Evolutionary conservation across 37 sponge, comb jelly and placozoan species (phyloP).

Genomic region (Eunapius fragilis): DNA sequence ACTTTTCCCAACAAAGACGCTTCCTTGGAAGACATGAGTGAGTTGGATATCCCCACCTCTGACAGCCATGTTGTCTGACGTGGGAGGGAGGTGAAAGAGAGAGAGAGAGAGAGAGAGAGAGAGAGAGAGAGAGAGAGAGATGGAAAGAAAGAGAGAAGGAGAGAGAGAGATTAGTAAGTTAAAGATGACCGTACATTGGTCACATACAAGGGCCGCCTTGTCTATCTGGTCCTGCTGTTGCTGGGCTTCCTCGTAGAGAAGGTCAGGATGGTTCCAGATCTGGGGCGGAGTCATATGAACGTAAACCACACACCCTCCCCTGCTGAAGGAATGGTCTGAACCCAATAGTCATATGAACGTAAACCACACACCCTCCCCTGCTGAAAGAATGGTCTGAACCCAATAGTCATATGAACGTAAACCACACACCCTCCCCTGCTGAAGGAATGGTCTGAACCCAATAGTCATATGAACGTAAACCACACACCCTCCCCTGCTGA

Average conservation of each 20-base stretch:
- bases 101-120: background rate
- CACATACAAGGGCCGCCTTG: background rate
- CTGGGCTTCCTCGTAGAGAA: constrained; percentile 65
- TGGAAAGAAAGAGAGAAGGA: background rate
- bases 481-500: too few relatives aligned
- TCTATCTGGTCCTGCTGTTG: background rate
- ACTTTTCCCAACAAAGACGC: background rate
- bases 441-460: too few relatives aligned
- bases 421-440: too few relatives aligned
- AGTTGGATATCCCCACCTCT: constrained; percentile 27
- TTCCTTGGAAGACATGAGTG: background rate
- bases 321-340: too few relatives aligned
- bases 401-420: too few relatives aligned
- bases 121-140: background rate
- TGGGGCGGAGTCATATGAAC: too few relatives aligned
- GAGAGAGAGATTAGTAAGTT: background rate
- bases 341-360: too few relatives aligned
- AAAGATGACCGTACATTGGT: background rate
- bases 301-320: too few relatives aligned
- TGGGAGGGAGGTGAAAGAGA: background rate
- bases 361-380: too few relatives aligned
- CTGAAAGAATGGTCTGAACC: too few relatives aligned
- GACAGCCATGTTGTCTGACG: constrained; percentile 20
- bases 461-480: too few relatives aligned
- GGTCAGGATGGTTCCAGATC: constrained; percentile 99